Evolutionary conservation across 2,888 invertebrate species (phyloP).

Genomic region (Synergus gifuensis): DNA sequence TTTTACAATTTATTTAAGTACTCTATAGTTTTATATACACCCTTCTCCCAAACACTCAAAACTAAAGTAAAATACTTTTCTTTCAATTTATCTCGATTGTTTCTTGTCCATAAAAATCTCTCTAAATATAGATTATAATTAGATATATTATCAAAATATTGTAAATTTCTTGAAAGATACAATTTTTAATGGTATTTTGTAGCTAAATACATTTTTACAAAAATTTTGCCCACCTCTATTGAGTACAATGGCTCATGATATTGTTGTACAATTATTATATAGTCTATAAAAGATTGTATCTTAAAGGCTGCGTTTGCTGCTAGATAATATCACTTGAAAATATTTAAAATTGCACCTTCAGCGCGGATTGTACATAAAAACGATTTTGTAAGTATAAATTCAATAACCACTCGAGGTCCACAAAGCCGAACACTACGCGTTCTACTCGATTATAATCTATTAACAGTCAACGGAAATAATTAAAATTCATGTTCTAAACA

Average conservation of each 20-base stretch:
- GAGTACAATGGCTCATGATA: conserved; percentile 25
- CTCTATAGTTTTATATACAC: conserved; percentile 22
- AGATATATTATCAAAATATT: not conserved
- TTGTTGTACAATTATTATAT: not conserved
- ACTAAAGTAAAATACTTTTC: conserved; percentile 2
- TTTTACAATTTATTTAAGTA: conserved; percentile 30
- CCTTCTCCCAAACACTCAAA: not conserved
- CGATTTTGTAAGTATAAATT: conserved; percentile 29
- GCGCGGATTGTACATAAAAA: conserved; percentile 34
- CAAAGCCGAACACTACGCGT: not conserved
- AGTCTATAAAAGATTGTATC: conserved; percentile 21
- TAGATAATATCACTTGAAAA: conserved; percentile 53
- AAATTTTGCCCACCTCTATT: conserved; percentile 34
- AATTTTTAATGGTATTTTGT: not conserved
- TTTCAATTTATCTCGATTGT: not conserved
- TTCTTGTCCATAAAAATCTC: not conserved
- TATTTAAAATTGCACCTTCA: conserved; percentile 53
- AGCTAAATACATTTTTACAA: conserved; percentile 29
- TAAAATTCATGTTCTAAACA: not conserved
- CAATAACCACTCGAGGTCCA: conserved; percentile 3
- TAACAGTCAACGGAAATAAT: conserved; percentile 37
- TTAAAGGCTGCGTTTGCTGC: conserved; percentile 14
- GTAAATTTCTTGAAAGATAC: not conserved
- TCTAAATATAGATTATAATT: not conserved
- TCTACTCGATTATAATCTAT: conserved; percentile 31